Conservation (phyloP, 64 coral and sea anemone species). For the Pachyseris speciosa region DNA sequence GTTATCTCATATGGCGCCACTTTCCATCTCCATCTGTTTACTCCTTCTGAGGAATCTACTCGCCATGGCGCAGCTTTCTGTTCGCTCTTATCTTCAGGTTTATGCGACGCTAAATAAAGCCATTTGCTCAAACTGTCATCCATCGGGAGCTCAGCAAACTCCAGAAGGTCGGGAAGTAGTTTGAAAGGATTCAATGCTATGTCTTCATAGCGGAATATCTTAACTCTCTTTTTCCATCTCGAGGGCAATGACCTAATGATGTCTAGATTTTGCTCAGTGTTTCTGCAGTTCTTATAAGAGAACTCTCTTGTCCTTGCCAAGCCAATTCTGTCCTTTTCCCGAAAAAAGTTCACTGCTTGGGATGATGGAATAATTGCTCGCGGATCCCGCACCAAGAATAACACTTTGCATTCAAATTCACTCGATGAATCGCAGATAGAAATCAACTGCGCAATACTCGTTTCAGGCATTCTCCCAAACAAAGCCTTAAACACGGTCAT, state of each 20-base stretch:
- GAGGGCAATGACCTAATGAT: background rate
- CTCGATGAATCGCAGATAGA: background rate
- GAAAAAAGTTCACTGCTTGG: background rate
- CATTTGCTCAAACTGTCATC: background rate
- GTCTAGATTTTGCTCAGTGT: background rate
- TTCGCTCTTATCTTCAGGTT: background rate
- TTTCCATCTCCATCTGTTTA: background rate
- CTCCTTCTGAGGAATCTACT: background rate
- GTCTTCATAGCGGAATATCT: constrained; percentile 4
- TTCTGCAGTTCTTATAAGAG: background rate
- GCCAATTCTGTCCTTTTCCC: background rate
- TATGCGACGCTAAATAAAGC: constrained; percentile 20
- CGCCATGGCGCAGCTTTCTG: background rate
- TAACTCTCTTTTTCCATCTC: background rate
- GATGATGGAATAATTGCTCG: constrained; percentile 18
- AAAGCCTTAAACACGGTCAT: constrained; percentile 16
- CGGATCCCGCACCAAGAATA: constrained; percentile 9
- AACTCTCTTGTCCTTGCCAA: background rate
- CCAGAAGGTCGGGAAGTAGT: background rate
- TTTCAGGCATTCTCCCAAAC: background rate
- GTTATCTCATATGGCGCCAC: background rate
- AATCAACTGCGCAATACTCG: background rate
- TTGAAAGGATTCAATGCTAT: background rate
- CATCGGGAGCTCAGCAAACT: background rate
- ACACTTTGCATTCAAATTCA: background rate